Evolutionary conservation across 2,113 vertebrate species (phyloP), one percentile per base, ranked within the genome.

Genomic region (Glaucidium brasilianum): DNA sequence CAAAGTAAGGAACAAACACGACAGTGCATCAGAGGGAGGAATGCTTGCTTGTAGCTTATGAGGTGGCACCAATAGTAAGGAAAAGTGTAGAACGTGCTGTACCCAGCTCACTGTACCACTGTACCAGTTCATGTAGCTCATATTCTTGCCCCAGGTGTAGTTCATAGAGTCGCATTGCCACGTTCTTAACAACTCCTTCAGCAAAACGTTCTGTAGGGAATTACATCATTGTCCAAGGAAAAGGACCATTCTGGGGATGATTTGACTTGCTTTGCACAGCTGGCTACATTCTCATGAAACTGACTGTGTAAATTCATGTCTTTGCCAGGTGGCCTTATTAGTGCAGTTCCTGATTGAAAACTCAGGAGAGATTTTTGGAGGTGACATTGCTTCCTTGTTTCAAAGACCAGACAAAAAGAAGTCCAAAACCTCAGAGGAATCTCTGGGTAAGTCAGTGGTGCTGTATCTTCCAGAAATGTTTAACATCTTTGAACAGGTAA

Each of bases 261-360:
- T 68, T 30, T 90, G 74, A 47, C 55, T 82, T 92, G 49, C 30
- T 77, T 68, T 73, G 11, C 53, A 18, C 9, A 58, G 11, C 47
- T 34, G 23, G 43, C 32, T 81, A 1, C 74, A 21, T 79, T 43
- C 84, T 55, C 45, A 14, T 52, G 12, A 72, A 56, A 84, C 47
- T 84, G 35, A 85, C 39, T 43, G 29, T 56, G 20, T 60, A n/a
- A 58, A 87, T 73, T 88, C 21, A 3, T 91, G 43, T 79, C 64
- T 83, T 91, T 90, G 19, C 41, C 86, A 99, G 98, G 98, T 99
- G 77, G 98, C 98, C 55, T 91, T 92, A 63, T 92, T 99, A 82
- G 97, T 98, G 39, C 98, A 98, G 69, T 98, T 98, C 78, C 94
- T 99, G 62, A 98, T 99, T 92, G 98, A 98, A 96, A 98, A 98